Percentiles rank a stretch among this genome's conserved stretches.
Conservation (phyloP, 2,113 vertebrate species). For the Tetrax tetrax region DNA sequence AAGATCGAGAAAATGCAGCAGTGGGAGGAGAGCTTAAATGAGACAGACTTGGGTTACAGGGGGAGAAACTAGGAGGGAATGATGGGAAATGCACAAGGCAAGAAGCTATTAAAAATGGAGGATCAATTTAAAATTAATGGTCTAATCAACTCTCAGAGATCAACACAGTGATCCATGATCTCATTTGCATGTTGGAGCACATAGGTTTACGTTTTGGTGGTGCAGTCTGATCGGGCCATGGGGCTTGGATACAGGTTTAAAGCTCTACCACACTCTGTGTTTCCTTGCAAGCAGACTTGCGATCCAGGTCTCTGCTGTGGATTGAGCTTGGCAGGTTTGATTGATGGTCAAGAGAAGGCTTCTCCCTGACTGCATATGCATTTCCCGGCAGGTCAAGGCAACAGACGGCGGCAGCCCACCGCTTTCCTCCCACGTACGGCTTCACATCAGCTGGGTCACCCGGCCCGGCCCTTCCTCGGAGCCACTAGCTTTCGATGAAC, state of each 20-base stretch:
- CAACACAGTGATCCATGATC: background rate
- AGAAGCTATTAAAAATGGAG: background rate
- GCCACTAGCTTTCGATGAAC: slow-evolving; percentile 86
- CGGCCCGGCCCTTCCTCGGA: slow-evolving; percentile 76
- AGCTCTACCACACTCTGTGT: background rate
- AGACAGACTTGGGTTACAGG: background rate
- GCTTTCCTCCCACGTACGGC: slow-evolving; percentile 82
- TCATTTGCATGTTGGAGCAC: background rate
- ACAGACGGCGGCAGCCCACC: slow-evolving; percentile 85
- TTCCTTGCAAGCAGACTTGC: background rate
- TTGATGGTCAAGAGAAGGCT: background rate
- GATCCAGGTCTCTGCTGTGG: background rate
- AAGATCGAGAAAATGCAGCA: background rate
- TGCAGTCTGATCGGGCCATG: background rate
- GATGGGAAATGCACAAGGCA: background rate
- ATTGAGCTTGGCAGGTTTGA: background rate
- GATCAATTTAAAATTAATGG: background rate
- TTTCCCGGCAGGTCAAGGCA: slow-evolving; percentile 85
- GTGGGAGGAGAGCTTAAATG: background rate
- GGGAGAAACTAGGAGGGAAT: background rate
- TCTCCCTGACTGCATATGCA: background rate
- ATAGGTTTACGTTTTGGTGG: background rate
- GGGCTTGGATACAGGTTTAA: background rate
- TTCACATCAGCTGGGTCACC: slow-evolving; percentile 90
- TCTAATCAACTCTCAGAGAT: background rate